Percentiles rank a stretch among this genome's conserved stretches.
phyloP scores from a whole-genome alignment of 1,140 invertebrate species.

The Agraylea sexmaculata region DNA sequence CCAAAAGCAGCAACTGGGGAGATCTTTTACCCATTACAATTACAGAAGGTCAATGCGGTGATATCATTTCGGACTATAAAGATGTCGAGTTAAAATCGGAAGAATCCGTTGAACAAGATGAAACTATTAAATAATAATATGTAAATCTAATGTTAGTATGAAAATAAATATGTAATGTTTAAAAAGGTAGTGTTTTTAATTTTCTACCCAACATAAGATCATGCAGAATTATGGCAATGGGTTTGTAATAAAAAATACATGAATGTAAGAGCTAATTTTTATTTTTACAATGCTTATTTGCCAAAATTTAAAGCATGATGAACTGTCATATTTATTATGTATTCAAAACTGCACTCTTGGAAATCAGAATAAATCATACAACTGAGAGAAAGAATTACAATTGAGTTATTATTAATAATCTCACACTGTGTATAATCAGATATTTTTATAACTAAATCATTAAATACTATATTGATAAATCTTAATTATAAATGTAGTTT shows the following conservation, averaged over 20 bases:
- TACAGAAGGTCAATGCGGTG: neutral
- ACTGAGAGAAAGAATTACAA: conserved; percentile 12
- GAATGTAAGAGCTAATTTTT: conserved; percentile 19
- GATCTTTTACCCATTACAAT: conserved; percentile 53
- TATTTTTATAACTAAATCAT: conserved; percentile 19
- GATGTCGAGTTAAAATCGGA: neutral
- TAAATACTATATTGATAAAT: too few relatives aligned
- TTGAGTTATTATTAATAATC: conserved; percentile 12
- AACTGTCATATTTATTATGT: conserved; percentile 9
- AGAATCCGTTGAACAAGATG: neutral
- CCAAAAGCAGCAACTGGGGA: conserved; percentile 57
- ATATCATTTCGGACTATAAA: too few relatives aligned
- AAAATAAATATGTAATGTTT: neutral
- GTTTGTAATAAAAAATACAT: conserved; percentile 11
- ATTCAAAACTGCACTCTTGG: conserved; percentile 9
- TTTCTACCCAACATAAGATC: too few relatives aligned
- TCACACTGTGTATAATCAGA: conserved; percentile 10
- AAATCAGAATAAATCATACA: conserved; percentile 6
- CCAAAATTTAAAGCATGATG: conserved; percentile 20
- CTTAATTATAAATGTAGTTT: too few relatives aligned
- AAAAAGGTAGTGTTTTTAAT: too few relatives aligned
- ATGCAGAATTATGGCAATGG: too few relatives aligned
- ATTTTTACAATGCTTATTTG: conserved; percentile 20
- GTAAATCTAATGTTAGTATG: neutral
- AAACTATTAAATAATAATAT: neutral